These are phyloP conservation scores for Apamea crenata DNA, from an alignment of 2,888 invertebrate genomes.

Conservation along the genomic window DNA sequence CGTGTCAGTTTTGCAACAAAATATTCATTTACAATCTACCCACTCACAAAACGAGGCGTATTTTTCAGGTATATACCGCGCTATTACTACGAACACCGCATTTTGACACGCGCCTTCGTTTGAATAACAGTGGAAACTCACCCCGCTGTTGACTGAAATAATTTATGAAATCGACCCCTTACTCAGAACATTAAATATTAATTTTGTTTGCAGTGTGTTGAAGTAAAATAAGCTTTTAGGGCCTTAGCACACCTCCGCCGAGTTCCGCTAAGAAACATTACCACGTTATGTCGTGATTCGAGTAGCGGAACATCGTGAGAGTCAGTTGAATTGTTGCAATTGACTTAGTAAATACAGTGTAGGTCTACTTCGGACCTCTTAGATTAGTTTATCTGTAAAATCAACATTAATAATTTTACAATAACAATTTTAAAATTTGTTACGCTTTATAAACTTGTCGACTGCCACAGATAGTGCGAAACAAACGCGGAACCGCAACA, in stretches of 20 bases:
- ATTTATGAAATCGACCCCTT: slow-evolving; percentile 47
- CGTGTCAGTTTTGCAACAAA: not conserved
- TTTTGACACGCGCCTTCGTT: slow-evolving; percentile 26
- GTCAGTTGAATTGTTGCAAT: too few species aligned
- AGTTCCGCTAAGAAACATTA: not conserved
- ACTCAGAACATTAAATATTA: slow-evolving; percentile 35
- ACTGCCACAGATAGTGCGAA: too few species aligned
- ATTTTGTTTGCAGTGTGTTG: slow-evolving; percentile 33
- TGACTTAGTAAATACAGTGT: too few species aligned
- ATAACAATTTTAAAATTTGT: too few species aligned
- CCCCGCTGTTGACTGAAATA: slow-evolving; percentile 38
- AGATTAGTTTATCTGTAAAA: too few species aligned
- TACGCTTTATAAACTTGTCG: too few species aligned
- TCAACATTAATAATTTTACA: too few species aligned
- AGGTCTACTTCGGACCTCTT: too few species aligned
- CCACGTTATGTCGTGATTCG: not conserved
- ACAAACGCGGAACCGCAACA: too few species aligned
- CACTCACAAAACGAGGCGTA: not conserved
- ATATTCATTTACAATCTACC: slow-evolving; percentile 20
- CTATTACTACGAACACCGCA: not conserved
- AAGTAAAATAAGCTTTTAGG: slow-evolving; percentile 19
- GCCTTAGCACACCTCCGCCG: not conserved
- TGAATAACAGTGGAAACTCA: slow-evolving; percentile 34
- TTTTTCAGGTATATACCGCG: slow-evolving; percentile 2
- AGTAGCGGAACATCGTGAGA: too few species aligned